Base-by-base conservation (phyloP, 1,140 invertebrate species). In the Musca vetustissima region DNA sequence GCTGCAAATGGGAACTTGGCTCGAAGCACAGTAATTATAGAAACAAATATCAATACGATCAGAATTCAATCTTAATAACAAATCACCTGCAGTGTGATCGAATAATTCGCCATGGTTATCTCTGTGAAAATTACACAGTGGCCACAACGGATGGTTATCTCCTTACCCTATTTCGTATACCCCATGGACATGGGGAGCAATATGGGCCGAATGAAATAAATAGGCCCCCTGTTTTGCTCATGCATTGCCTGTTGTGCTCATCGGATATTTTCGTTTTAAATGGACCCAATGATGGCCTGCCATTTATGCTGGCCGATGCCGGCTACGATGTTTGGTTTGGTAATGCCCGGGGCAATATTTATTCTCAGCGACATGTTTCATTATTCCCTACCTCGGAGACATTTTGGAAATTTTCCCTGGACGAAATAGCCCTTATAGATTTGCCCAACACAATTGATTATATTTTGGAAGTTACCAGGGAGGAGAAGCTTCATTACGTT, bases 321-420 rank as follows among this genome's bases (percentile, higher is more conserved):
- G 79, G 76, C 7, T 82, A 75, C 74, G 90, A 92, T 73, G 89
- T 91, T 0, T 92, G 90, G 90, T 73, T 89, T 72, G 87, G 69
- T 7, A 80, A 79, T 72, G 74, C 55, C 9, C 67, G 76, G 2
- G 80, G 80, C 24, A 72, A 70, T 67, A 83, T 0, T 0, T 87
- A 87, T 67, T 85, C 84, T 0, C 70, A 72, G 24, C 73, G 76
- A 24, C 83, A 84, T 73, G 67, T 71, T 1, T 69, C 43, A 8
- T 84, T 72, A 80, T 85, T 13, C 83, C 43, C 64, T 15, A 76
- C 71, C 53, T 87, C 87, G 71, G 73, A 77, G 57, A 71, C 78
- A 64, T 87, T 83, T 75, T 85, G 86, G 86, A 78, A 85, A 76
- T 85, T 83, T 74, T 89, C 88, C 28, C 92, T 87, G 79, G 88